These are phyloP conservation scores for Scrobipalpa costella DNA, from an alignment of 2,888 invertebrate genomes.

Conservation along the genomic window DNA sequence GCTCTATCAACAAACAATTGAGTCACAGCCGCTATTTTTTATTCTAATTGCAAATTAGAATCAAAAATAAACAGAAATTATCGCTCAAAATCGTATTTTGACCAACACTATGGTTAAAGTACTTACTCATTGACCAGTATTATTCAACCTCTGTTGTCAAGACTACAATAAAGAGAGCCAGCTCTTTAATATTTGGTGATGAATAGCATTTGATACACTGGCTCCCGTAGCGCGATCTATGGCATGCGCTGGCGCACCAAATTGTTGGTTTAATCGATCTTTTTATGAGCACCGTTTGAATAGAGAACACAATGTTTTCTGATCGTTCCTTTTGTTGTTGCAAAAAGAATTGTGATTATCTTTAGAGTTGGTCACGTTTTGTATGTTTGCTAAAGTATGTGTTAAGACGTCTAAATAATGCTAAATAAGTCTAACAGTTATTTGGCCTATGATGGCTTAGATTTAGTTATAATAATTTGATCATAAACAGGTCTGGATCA, in stretches of 20 bases:
- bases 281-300: conserved; percentile 66
- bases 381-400: not conserved
- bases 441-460: not conserved
- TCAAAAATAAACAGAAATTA: too few relatives aligned
- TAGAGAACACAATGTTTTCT: conserved; percentile 55
- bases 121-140: conserved; percentile 42
- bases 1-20: too few relatives aligned
- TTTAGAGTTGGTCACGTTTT: conserved; percentile 18
- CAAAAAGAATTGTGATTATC: conserved; percentile 47
- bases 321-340: conserved; percentile 40
- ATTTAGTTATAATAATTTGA: too few relatives aligned
- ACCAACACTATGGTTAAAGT: not conserved
- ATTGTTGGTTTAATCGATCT: conserved; percentile 76
- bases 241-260: conserved; percentile 62
- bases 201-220: conserved; percentile 47
- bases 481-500: too few relatives aligned
- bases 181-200: conserved; percentile 41
- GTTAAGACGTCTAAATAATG: not conserved
- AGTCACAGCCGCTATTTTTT: too few relatives aligned
- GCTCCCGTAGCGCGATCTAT: conserved; percentile 74
- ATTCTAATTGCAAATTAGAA: too few relatives aligned
- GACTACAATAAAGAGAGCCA: conserved; percentile 20
- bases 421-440: not conserved
- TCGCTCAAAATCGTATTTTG: not conserved
- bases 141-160: conserved; percentile 34